Evolutionary conservation across 2,797 vertebrate genomes (phyloP).

Genomic region (Phrynocephalus forsythii): DNA sequence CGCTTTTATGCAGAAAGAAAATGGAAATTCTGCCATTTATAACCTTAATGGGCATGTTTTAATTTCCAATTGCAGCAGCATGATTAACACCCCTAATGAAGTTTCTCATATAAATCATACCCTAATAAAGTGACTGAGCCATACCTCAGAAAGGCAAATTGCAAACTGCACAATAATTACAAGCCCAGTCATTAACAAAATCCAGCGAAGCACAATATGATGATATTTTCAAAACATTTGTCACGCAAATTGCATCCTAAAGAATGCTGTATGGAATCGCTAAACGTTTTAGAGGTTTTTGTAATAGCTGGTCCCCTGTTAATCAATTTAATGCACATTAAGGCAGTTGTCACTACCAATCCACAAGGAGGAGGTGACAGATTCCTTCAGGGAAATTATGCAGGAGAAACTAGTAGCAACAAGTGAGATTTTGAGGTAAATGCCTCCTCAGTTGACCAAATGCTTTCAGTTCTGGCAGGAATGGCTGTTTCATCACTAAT

Average conservation of each 20-base stretch:
- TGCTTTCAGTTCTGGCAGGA: too few relatives aligned
- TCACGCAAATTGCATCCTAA: constrained; percentile 28
- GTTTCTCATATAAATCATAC: constrained; percentile 37
- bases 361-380: neutral
- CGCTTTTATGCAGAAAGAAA: constrained; percentile 19
- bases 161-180: constrained; percentile 45
- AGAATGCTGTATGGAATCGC: constrained; percentile 4
- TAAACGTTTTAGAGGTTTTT: constrained; percentile 45
- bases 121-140: constrained; percentile 18
- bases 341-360: neutral
- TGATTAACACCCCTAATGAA: constrained; percentile 34
- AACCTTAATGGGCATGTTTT: constrained; percentile 42
- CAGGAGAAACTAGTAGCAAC: neutral
- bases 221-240: constrained; percentile 27
- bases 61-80: constrained; percentile 34
- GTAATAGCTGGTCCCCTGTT: constrained; percentile 26
- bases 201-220: constrained; percentile 32
- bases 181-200: constrained; percentile 31
- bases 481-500: too few relatives aligned
- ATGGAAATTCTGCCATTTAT: constrained; percentile 41
- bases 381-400: neutral
- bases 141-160: constrained; percentile 32
- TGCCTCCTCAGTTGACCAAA: too few relatives aligned
- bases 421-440: neutral
- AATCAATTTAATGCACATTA: constrained; percentile 25